These are phyloP conservation scores for Chionodraco myersi DNA, from an alignment of 2,113 vertebrate genomes.

Conservation along the genomic window DNA sequence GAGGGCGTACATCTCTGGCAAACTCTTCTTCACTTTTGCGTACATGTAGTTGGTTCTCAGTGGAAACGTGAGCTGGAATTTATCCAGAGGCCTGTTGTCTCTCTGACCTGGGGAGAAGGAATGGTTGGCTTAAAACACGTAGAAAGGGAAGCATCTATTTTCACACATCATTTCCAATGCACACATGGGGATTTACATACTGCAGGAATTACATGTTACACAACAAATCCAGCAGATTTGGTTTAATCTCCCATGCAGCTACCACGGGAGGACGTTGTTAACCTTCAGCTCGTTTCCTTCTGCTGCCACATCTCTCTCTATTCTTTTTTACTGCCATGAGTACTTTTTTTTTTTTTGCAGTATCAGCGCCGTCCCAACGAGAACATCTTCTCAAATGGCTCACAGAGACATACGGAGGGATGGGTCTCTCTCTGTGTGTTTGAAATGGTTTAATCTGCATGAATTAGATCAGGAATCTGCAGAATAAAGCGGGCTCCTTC, in stretches of 20 bases:
- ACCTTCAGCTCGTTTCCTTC: slow-evolving; percentile 3
- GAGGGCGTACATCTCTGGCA: slow-evolving; percentile 98
- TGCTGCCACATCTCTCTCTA: neutral
- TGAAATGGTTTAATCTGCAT: slow-evolving; percentile 56
- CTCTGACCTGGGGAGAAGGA: slow-evolving; percentile 88
- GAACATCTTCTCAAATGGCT: slow-evolving; percentile 16
- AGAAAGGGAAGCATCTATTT: neutral
- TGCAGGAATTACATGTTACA: slow-evolving; percentile 67
- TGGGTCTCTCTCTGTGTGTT: slow-evolving; percentile 7
- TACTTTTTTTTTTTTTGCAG: neutral
- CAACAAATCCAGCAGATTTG: slow-evolving; percentile 75
- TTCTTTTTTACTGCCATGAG: neutral
- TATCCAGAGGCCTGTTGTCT: slow-evolving; percentile 92
- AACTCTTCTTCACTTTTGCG: slow-evolving; percentile 95
- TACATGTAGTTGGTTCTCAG: slow-evolving; percentile 99
- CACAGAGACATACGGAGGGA: slow-evolving; percentile 20
- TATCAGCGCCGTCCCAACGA: slow-evolving; percentile 2
- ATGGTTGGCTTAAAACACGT: neutral
- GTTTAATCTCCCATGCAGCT: slow-evolving; percentile 67
- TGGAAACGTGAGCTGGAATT: slow-evolving; percentile 96
- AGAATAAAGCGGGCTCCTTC: neutral
- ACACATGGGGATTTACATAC: slow-evolving; percentile 52
- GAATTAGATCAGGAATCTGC: slow-evolving; percentile 31
- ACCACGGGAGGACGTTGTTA: slow-evolving; percentile 21
- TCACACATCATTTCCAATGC: neutral